Conservation (phyloP, 2,797 vertebrate species). For the Chanos chanos region DNA sequence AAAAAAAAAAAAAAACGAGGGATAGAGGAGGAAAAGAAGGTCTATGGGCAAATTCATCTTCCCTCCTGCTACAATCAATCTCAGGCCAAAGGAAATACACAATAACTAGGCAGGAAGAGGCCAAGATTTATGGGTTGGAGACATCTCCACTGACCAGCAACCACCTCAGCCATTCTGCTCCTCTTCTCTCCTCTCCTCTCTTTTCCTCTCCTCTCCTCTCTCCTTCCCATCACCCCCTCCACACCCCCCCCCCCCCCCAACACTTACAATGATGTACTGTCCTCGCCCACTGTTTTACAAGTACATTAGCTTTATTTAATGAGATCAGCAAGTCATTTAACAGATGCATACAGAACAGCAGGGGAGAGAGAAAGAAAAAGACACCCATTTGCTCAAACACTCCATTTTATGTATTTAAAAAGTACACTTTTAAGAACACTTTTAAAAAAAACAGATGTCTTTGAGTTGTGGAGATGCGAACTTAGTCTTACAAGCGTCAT, state of each 20-base stretch:
- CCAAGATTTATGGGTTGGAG: constrained; percentile 95
- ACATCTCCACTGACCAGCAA: constrained; percentile 97
- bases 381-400: constrained; percentile 44
- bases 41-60: constrained; percentile 96
- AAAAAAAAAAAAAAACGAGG: constrained; percentile 44
- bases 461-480: constrained; percentile 44
- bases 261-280: constrained; percentile 95
- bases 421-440: constrained; percentile 48
- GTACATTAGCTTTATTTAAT: constrained; percentile 99
- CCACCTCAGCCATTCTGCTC: constrained; percentile 79
- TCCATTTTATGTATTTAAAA: constrained; percentile 32
- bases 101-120: constrained; percentile 97
- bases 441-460: constrained; percentile 43
- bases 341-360: constrained; percentile 86
- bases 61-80: constrained; percentile 94
- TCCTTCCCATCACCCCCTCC: constrained; percentile 20
- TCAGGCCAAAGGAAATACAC: constrained; percentile 98
- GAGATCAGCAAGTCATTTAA: constrained; percentile 92
- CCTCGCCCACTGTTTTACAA: constrained; percentile 98
- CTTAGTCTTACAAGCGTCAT: constrained; percentile 14
- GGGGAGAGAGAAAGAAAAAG: constrained; percentile 59
- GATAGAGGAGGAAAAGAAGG: constrained; percentile 74
- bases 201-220: constrained; percentile 3
- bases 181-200: constrained; percentile 20
- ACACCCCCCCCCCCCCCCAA: constrained; percentile 75